Evolutionary conservation across 2,888 invertebrate species (phyloP).

Genomic region (Tolmerus cingulatus): DNA sequence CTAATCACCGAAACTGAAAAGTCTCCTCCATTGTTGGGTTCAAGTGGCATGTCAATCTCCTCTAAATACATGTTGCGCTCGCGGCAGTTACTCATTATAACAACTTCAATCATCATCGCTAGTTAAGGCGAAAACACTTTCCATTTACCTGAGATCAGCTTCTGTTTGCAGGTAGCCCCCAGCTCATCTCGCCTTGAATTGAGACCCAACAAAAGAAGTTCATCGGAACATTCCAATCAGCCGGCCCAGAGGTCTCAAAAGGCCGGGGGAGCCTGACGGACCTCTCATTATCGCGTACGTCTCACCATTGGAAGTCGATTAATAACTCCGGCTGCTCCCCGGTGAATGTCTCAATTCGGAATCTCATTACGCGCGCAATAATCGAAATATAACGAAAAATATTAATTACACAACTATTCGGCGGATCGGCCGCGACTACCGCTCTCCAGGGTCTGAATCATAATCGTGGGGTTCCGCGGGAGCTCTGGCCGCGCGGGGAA

Average conservation of each 20-base stretch:
- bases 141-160: slow-evolving; percentile 29
- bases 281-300: slow-evolving; percentile 45
- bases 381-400: slow-evolving; percentile 40
- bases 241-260: background rate
- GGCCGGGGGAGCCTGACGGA: slow-evolving; percentile 22
- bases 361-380: slow-evolving; percentile 24
- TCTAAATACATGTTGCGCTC: slow-evolving; percentile 5
- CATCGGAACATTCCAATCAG: slow-evolving; percentile 23
- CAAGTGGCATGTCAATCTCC: slow-evolving; percentile 33
- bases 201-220: background rate
- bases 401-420: slow-evolving; percentile 36
- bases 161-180: slow-evolving; percentile 21
- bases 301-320: slow-evolving; percentile 47
- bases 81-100: slow-evolving; percentile 37
- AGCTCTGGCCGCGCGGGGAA: background rate
- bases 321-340: slow-evolving; percentile 21
- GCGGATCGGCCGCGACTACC: background rate
- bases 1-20: background rate
- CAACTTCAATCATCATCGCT: slow-evolving; percentile 32
- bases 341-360: slow-evolving; percentile 39
- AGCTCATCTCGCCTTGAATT: background rate
- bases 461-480: background rate
- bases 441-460: background rate
- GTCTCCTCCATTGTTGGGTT: background rate
- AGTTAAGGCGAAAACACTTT: slow-evolving; percentile 32